Conservation (phyloP, 2,797 vertebrate genomes). For the Brachyrhaphis roseni region DNA sequence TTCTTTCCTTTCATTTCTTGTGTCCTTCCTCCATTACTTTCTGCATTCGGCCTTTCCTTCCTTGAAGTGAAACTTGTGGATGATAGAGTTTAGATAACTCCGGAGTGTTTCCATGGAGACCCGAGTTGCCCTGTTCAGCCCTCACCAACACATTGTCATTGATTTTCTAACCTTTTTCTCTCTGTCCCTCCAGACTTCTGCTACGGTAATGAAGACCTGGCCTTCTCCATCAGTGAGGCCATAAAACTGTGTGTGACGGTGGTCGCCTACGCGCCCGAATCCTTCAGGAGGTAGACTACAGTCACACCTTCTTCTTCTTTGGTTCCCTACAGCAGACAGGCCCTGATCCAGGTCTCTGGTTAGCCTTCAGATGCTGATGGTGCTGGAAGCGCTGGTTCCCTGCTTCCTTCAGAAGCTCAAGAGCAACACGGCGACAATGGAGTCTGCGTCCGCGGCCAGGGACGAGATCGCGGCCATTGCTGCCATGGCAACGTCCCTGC, state of each 20-base stretch:
- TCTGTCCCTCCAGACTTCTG: conserved; percentile 89
- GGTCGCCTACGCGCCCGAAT: conserved; percentile 96
- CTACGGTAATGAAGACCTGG: conserved; percentile 96
- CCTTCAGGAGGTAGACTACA: conserved; percentile 90
- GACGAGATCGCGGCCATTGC: conserved; percentile 96
- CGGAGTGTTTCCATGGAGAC: neutral
- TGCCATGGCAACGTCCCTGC: conserved; percentile 93
- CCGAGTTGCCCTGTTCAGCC: neutral
- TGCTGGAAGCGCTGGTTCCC: conserved; percentile 95
- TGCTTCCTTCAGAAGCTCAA: conserved; percentile 96
- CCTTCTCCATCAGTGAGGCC: conserved; percentile 97
- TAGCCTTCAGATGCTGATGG: conserved; percentile 99
- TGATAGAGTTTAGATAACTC: neutral
- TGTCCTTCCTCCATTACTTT: neutral
- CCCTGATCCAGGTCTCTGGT: neutral
- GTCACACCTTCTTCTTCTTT: neutral
- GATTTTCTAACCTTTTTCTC: neutral
- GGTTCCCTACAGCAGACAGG: neutral
- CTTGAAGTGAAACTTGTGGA: too few relatives aligned
- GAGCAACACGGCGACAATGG: conserved; percentile 89
- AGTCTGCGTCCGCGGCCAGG: conserved; percentile 91
- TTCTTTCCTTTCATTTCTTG: neutral
- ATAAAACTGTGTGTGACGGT: conserved; percentile 98
- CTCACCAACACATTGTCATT: neutral
- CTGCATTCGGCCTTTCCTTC: too few relatives aligned